These are phyloP conservation scores for Leptinotarsa lineolata DNA, from an alignment of 1,140 invertebrate genomes.

Conservation along the genomic window DNA sequence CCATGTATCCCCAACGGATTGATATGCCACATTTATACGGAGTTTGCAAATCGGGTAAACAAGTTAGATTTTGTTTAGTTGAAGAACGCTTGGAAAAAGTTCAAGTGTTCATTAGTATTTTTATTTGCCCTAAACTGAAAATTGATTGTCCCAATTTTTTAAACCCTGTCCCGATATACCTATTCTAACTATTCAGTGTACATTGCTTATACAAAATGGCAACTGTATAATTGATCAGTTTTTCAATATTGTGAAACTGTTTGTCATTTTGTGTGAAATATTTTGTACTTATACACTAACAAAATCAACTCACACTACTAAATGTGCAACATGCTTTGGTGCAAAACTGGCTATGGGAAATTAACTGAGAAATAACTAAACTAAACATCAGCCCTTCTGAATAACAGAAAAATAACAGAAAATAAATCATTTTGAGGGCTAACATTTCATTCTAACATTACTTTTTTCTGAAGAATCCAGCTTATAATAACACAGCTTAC, in stretches of 20 bases:
- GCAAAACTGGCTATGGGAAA: constrained; percentile 34
- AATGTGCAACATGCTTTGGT: constrained; percentile 44
- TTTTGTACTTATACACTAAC: constrained; percentile 23
- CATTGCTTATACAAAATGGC: constrained; percentile 25
- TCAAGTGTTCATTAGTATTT: constrained; percentile 8
- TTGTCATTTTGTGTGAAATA: constrained; percentile 31
- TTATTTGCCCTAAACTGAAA: constrained; percentile 4
- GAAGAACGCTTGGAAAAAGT: constrained; percentile 4
- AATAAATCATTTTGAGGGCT: constrained; percentile 48
- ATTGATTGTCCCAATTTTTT: neutral
- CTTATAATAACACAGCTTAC: constrained; percentile 25
- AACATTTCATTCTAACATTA: neutral
- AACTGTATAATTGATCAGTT: constrained; percentile 10
- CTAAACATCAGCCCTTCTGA: neutral
- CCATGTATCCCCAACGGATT: constrained; percentile 36
- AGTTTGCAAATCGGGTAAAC: constrained; percentile 45
- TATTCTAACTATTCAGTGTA: neutral
- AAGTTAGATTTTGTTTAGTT: constrained; percentile 37
- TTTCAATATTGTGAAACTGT: constrained; percentile 10
- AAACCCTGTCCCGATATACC: neutral
- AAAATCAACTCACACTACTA: constrained; percentile 26
- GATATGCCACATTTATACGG: constrained; percentile 46
- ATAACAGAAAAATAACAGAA: constrained; percentile 40
- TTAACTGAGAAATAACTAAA: constrained; percentile 15
- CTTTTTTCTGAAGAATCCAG: neutral